Base-by-base conservation (phyloP, 2,113 vertebrate genomes). In the Ondatra zibethicus region DNA sequence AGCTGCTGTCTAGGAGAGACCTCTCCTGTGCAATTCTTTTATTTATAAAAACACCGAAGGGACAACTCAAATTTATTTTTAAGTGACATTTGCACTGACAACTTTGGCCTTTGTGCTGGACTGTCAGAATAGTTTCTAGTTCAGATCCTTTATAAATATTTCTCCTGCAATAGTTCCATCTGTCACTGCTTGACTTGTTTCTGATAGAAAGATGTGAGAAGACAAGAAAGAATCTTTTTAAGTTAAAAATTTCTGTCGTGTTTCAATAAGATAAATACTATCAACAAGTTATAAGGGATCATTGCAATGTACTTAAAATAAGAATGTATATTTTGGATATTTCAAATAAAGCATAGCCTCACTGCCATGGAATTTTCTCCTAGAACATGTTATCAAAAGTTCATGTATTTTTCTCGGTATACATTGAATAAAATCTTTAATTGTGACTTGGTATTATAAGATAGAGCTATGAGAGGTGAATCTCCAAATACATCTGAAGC, bases 21-120 rank as follows among this genome's bases (percentile, higher is more conserved):
- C 63, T 31, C 17, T 36, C 29, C 52, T 72, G 29, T 45, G 23
- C 19, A 66, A 63, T 23, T 80, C 42, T 80, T 42, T 58, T 39
- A 87, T 2, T 85, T 66, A 39, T 75, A 31, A 33, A 89, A 76
- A 89, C 27, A n/a, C 25, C 75, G 94, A 89, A 47, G 88, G 66
- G 7, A 95, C 14, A 88, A 70, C 76, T 86, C 14, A 95, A 47
- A 88, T 88, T 78, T 91, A 77, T 87, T 93, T 86, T 87, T 80
- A 55, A 70, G 70, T 86, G 50, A 95, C 76, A 27, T 94, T 80
- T 63, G 61, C n/a, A 13, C 89, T 70, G 17, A 70, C 91, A 33
- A 31, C 11, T 91, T 86, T 94, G n/a, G 52, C 39, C 61, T 89
- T 96, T 92, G 45, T 76, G 78, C 63, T 66, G 6, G 2, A 63